Evolutionary conservation across 1,140 invertebrate species (phyloP), one percentile per base, ranked within the genome.

Genomic region (Plectus sambesii): DNA sequence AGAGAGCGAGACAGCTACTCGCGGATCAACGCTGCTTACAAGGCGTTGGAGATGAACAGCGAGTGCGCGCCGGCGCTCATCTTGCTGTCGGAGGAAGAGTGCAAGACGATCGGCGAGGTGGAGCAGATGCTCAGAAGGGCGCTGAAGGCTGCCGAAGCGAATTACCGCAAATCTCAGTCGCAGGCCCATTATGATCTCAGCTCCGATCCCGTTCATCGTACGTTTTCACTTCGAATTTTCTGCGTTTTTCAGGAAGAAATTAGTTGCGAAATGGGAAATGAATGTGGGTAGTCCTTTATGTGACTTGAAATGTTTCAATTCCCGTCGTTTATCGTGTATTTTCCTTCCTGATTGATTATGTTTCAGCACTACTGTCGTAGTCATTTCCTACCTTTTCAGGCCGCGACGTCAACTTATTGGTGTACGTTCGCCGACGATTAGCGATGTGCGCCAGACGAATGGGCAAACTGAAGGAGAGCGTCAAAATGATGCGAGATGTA

Each of bases 361-460:
- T n/a, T 51, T 6, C 19, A 5, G 39, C 22, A 19, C 25, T 49
- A n/a, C 22, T 48, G 19, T 5, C 20, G 37, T 47, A 2, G 19
- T 43, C 23, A 43, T 25, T 51, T 12, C 12, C 9, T 2, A 53
- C 17, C 17, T 53, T 36, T 66, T 55, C 44, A 73, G 79, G 79
- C 62, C 74, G 92, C 60, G 90, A 96, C 66, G 85, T 85, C 46
- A 94, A 94, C 73, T 87, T 97, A 8, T 72, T 96, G 42, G 90
- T 94, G 56, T 96, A 94, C 70, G 83, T 94, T 37, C 86, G 89
- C 73, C 77, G 92, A 58, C 75, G 92, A 46, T 70, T 94, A 40
- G 90, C 89, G 23, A 96, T 97, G 90, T 96, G 90, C 77, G 85
- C 87, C 2, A 77, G 92, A 52, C 88, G 92, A 65, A 74, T 96